A percentile compares a stretch with the other conserved stretches of the same genome.
phyloP scores from a whole-genome alignment of 2,888 invertebrate species.

The Ornithoptera alexandrae region DNA sequence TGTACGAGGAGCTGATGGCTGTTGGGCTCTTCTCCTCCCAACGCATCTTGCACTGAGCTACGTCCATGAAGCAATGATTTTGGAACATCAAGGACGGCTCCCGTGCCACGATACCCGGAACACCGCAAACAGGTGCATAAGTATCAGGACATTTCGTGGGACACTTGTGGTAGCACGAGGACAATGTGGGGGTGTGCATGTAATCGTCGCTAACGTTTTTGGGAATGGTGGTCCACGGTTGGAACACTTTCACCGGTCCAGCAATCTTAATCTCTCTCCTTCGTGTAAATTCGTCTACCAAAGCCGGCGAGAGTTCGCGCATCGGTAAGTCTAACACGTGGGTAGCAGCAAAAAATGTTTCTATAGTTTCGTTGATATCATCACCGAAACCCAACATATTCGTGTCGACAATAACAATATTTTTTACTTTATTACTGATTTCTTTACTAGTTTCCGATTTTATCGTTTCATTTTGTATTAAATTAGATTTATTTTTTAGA shows the following conservation, averaged over 20 bases:
- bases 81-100: constrained; percentile 64
- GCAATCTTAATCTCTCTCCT: constrained; percentile 46
- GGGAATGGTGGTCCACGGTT: constrained; percentile 53
- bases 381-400: constrained; percentile 43
- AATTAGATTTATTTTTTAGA: constrained; percentile 27
- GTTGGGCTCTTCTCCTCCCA: constrained; percentile 57
- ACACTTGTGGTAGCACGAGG: constrained; percentile 63
- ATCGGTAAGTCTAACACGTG: constrained; percentile 58
- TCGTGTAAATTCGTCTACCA: constrained; percentile 45
- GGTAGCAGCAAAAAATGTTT: constrained; percentile 62
- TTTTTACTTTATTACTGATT: constrained; percentile 20
- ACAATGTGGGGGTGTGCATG: constrained; percentile 51
- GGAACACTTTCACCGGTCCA: constrained; percentile 54
- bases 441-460: neutral
- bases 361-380: constrained; percentile 55
- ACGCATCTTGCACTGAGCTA: constrained; percentile 65
- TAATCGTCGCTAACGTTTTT: constrained; percentile 48
- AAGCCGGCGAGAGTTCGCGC: constrained; percentile 39
- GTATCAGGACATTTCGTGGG: constrained; percentile 64
- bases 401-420: constrained; percentile 52
- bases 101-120: constrained; percentile 50
- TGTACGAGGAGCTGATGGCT: constrained; percentile 51
- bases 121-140: constrained; percentile 65
- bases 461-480: neutral
- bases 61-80: constrained; percentile 72